A percentile compares a stretch with the other conserved stretches of the same genome.
Evolutionary conservation across 53 echinoderm and acorn worm genomes (phyloP).

Genomic region (Mesocentrotus franciscanus): DNA sequence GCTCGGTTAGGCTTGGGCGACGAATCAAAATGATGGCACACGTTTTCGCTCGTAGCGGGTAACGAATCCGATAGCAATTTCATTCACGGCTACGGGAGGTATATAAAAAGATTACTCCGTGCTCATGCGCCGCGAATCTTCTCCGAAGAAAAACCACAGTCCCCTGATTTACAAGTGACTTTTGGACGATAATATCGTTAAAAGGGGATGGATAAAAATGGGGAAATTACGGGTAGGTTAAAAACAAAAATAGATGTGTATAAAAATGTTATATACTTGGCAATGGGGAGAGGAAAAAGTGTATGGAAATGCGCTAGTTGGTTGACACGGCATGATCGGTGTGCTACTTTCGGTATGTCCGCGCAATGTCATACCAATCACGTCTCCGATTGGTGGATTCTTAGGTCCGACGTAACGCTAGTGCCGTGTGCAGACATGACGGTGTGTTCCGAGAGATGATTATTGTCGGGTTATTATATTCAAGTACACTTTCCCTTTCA

Average conservation of each 20-base stretch:
- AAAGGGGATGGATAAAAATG: constrained; percentile 62
- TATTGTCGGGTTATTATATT: constrained; percentile 58
- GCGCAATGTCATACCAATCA: constrained; percentile 12
- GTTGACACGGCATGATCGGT: constrained; percentile 53
- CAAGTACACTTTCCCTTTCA: constrained; percentile 42
- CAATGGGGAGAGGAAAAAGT: constrained; percentile 47
- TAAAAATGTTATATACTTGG: constrained; percentile 62
- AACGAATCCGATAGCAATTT: constrained; percentile 46
- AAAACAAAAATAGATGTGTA: constrained; percentile 63
- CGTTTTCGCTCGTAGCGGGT: constrained; percentile 67
- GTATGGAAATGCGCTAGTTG: constrained; percentile 58
- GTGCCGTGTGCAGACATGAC: constrained; percentile 56
- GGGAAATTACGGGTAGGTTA: constrained; percentile 61
- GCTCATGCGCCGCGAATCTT: constrained; percentile 17
- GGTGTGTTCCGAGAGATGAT: constrained; percentile 2
- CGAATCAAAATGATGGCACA: constrained; percentile 48
- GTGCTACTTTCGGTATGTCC: constrained; percentile 44
- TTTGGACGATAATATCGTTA: constrained; percentile 61
- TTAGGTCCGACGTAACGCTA: background rate
- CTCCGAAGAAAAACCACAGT: constrained; percentile 60
- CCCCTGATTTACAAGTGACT: constrained; percentile 62
- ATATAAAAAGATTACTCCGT: constrained; percentile 60
- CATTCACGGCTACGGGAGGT: constrained; percentile 55
- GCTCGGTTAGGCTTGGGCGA: constrained; percentile 40
- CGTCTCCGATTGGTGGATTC: constrained; percentile 39